Evolutionary conservation across 2,113 vertebrate genomes (phyloP).

Genomic region (Cyanoliseus patagonus): DNA sequence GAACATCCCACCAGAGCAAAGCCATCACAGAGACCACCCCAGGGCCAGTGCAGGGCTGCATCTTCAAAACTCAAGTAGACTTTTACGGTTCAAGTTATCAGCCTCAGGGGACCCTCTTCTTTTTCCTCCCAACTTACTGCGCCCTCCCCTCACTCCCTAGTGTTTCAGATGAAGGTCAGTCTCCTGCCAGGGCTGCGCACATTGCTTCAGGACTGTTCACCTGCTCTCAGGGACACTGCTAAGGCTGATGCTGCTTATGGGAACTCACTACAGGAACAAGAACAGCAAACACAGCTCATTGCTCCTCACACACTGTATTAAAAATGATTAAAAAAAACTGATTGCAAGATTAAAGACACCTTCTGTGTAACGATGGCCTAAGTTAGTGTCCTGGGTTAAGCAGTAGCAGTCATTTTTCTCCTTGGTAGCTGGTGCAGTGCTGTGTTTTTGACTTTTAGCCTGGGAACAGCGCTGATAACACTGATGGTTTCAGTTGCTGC

Average conservation of each 20-base stretch:
- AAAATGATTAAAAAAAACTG: neutral
- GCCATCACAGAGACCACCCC: neutral
- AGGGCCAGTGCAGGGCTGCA: neutral
- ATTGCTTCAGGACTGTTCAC: accelerated
- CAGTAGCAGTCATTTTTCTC: no score
- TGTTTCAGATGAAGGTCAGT: neutral
- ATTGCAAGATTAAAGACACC: neutral
- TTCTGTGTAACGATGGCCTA: neutral
- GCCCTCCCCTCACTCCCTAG: neutral
- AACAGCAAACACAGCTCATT: neutral
- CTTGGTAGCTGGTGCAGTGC: no score
- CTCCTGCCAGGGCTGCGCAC: accelerated
- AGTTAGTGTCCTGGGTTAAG: neutral
- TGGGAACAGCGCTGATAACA: no score
- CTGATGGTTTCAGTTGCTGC: no score
- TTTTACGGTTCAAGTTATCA: accelerated
- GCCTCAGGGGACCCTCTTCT: neutral
- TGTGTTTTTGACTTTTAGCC: no score
- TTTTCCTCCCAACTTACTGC: neutral
- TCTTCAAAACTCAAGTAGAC: neutral
- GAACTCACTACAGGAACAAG: neutral
- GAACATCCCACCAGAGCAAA: neutral
- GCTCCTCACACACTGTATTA: neutral
- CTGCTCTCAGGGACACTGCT: neutral
- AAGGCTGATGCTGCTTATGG: neutral